Evolutionary conservation across 2,888 invertebrate species (phyloP), one percentile per base, ranked within the genome.

Genomic region (Sepioteuthis lessoniana): DNA sequence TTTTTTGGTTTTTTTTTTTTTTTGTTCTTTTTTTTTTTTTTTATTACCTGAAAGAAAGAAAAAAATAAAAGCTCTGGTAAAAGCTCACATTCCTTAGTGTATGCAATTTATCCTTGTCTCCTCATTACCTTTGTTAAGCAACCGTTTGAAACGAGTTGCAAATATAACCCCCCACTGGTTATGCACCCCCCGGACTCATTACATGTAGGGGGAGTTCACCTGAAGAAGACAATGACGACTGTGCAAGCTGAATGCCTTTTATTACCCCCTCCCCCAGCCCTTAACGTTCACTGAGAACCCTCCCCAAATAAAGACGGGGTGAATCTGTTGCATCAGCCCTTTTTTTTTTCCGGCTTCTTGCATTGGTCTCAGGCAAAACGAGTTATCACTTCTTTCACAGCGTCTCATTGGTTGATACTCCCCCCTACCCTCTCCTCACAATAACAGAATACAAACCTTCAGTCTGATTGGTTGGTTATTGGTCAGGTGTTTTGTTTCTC

Each of bases 381-480:
- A 76, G 76, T 76, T 31, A 50, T 46, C 46, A 55, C n/a, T 76
- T 76, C 76, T 76, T 76, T 13, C 76, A 76, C 76, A 76, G 76
- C 1, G n/a, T 76, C n/a, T 76, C 31, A 76, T 76, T 76, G 76
- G 76, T 76, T 76, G 76, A 76, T 10, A 76, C 31, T 76, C 76
- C n/a, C 10, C 31, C 16, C n/a, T 13, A 13, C 31, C 10, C 76
- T 76, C 31, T n/a, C 16, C 31, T 19, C 16, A 76, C n/a, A n/a
- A 76, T 76, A 76, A 76, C 76, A 76, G 76, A 76, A 31, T 76
- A 31, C n/a, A 31, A 76, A 76, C 50, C 21, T 50, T 50, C 50
- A 50, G n/a, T 76, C n/a, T 76, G 76, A 76, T 76, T 76, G 76
- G 76, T 76, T 76, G 76, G 76, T 76, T 76, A 76, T 76, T 76